Conservation (phyloP, 2,888 invertebrate genomes). For the Ichneumoninae sp. region DNA sequence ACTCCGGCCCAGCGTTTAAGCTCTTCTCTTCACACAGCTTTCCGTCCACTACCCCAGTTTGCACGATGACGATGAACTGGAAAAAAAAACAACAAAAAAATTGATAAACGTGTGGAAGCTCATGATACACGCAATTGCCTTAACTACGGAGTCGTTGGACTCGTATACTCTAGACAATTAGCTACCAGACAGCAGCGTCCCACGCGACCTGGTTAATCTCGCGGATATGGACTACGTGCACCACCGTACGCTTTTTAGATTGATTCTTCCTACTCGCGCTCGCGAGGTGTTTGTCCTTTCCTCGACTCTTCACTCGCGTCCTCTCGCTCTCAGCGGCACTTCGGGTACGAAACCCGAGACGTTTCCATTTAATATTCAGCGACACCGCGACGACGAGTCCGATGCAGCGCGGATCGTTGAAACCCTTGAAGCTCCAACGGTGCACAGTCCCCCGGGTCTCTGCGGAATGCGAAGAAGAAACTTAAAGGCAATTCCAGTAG, state of each 20-base stretch:
- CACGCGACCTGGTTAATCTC: slow-evolving; percentile 65
- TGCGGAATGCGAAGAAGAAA: slow-evolving; percentile 8
- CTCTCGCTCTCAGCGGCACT: not conserved
- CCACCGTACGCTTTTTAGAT: slow-evolving; percentile 9
- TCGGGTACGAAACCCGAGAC: slow-evolving; percentile 42
- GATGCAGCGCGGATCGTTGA: slow-evolving; percentile 53
- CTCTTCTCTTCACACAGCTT: not conserved
- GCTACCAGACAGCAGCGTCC: slow-evolving; percentile 59
- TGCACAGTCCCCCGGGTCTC: slow-evolving; percentile 34
- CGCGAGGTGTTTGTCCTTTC: slow-evolving; percentile 39
- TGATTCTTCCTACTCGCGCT: slow-evolving; percentile 33
- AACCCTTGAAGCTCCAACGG: slow-evolving; percentile 59
- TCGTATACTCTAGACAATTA: slow-evolving; percentile 65
- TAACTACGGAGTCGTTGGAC: slow-evolving; percentile 62
- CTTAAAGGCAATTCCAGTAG: slow-evolving; percentile 10
- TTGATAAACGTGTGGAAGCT: slow-evolving; percentile 21
- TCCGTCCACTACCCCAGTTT: not conserved
- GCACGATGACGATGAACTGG: not conserved
- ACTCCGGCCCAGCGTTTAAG: not conserved
- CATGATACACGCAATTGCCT: slow-evolving; percentile 28
- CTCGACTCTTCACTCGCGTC: slow-evolving; percentile 13
- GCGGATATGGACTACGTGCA: not conserved
- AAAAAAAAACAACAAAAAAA: slow-evolving; percentile 14
- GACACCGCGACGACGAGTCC: slow-evolving; percentile 40
- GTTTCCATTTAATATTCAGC: slow-evolving; percentile 41